Evolutionary conservation across 2,888 invertebrate species (phyloP).

Genomic region (Drosophila eohydei): DNA sequence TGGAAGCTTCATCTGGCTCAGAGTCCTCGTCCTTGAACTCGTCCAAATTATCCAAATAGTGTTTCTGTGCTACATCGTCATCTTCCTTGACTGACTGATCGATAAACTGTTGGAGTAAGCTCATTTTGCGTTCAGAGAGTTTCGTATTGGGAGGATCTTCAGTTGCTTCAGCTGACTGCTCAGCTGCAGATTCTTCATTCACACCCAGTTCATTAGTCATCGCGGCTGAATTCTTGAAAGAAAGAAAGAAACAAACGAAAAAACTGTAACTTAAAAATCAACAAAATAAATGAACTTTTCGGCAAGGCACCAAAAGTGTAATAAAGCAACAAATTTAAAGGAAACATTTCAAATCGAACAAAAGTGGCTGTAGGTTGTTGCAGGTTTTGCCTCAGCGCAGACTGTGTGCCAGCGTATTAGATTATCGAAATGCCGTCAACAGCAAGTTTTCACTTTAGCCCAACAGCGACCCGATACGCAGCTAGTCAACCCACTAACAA

Average conservation of each 20-base stretch:
- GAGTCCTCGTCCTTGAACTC: too few relatives aligned
- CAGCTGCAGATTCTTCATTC: background rate
- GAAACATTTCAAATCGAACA: background rate
- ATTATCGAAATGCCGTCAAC: constrained; percentile 24
- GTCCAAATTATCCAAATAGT: constrained; percentile 1
- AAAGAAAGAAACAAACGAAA: background rate
- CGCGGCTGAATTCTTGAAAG: background rate
- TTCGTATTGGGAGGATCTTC: background rate
- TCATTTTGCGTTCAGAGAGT: background rate
- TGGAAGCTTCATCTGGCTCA: background rate
- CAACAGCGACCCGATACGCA: background rate
- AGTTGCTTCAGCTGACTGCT: background rate
- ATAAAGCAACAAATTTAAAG: background rate
- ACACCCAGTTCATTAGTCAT: background rate
- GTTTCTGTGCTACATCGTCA: background rate
- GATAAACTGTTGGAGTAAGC: background rate
- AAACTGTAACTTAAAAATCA: background rate
- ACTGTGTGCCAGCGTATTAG: background rate
- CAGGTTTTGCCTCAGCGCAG: background rate
- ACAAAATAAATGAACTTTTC: constrained; percentile 7
- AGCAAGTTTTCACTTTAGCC: constrained; percentile 18
- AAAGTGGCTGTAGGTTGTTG: constrained; percentile 3
- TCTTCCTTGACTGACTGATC: background rate
- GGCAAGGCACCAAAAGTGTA: constrained; percentile 14
- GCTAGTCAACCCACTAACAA: constrained; percentile 23